Evolutionary conservation across 1,140 invertebrate genomes (phyloP).

Genomic region (Brachionus rubens): DNA sequence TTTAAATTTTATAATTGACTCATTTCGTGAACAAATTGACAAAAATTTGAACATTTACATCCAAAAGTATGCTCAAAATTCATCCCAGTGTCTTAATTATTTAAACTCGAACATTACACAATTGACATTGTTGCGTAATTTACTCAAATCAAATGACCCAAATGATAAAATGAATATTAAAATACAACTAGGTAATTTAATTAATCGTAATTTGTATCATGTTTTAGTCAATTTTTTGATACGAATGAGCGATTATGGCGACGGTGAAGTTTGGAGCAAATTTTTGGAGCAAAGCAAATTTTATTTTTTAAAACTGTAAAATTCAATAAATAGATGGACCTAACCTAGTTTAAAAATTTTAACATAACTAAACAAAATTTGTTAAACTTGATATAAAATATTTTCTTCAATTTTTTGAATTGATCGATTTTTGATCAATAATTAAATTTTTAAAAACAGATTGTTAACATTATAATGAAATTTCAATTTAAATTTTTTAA

Average conservation of each 20-base stretch:
- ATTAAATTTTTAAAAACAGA: too few species aligned
- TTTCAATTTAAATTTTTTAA: too few species aligned
- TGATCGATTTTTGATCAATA: too few species aligned
- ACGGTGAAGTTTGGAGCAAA: too few species aligned
- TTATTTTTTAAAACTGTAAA: too few species aligned
- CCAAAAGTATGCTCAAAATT: neutral
- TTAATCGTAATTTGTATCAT: conserved; percentile 28
- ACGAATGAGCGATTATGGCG: neutral
- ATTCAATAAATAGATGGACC: too few species aligned
- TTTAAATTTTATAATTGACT: conserved; percentile 3
- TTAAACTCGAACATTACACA: conserved; percentile 28
- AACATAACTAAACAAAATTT: too few species aligned
- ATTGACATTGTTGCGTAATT: neutral
- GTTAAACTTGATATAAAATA: too few species aligned
- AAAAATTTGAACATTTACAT: conserved; percentile 22
- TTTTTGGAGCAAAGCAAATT: too few species aligned
- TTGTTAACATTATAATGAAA: too few species aligned
- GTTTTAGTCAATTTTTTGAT: conserved; percentile 19
- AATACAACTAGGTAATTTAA: conserved; percentile 17
- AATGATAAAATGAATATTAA: conserved; percentile 3
- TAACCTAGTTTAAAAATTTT: too few species aligned
- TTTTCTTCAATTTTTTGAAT: too few species aligned
- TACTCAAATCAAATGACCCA: neutral
- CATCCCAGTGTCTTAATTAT: neutral
- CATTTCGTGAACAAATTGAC: conserved; percentile 13